Evolutionary conservation across 2,113 vertebrate species (phyloP).

Genomic region (Athene noctua): DNA sequence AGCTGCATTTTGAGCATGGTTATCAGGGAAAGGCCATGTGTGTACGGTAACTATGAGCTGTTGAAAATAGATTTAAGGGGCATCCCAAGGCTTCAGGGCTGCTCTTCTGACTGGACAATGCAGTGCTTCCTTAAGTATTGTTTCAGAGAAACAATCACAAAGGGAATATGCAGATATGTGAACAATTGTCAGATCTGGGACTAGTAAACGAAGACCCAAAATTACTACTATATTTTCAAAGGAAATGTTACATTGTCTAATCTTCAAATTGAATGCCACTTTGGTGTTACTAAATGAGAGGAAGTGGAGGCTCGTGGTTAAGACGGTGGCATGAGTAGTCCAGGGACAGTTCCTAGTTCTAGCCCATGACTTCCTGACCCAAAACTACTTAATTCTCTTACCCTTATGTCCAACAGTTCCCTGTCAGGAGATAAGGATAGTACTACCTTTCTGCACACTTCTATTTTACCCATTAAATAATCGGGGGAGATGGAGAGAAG

Average conservation of each 20-base stretch:
- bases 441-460: background rate
- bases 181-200: background rate
- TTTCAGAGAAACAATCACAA: background rate
- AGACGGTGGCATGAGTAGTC: background rate
- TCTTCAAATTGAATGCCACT: background rate
- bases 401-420: background rate
- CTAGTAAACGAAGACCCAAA: background rate
- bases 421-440: background rate
- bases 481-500: background rate
- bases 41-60: background rate
- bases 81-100: background rate
- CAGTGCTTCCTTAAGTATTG: background rate
- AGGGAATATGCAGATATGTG: background rate
- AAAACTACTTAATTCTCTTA: background rate
- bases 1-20: background rate
- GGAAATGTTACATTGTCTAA: background rate
- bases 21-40: background rate
- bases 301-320: background rate
- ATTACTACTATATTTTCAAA: background rate
- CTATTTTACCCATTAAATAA: background rate
- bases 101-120: background rate
- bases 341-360: background rate
- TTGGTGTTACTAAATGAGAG: background rate
- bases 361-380: background rate
- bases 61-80: background rate